A percentile compares a stretch with the other conserved stretches of the same genome.
Conservation (phyloP, 2,113 vertebrate genomes). For the Plestiodon gilberti region DNA sequence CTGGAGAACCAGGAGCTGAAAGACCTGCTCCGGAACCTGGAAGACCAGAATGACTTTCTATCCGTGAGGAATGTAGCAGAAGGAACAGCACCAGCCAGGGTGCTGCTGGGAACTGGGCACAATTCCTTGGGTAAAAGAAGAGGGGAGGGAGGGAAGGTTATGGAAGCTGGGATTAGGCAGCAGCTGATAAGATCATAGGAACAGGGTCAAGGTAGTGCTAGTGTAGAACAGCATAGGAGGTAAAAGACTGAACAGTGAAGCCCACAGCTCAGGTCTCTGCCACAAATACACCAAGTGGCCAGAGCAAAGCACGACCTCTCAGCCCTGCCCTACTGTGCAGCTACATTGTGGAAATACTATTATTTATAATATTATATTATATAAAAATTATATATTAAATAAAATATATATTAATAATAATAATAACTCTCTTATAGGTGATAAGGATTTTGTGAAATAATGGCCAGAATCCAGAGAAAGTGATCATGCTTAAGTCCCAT, state of each 20-base stretch:
- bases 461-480: not conserved
- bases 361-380: too few species aligned
- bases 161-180: not conserved
- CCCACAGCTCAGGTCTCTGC: not conserved
- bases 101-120: not conserved
- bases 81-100: not conserved
- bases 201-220: not conserved
- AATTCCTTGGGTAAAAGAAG: conserved; percentile 27
- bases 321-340: not conserved
- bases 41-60: conserved; percentile 59
- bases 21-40: conserved; percentile 40
- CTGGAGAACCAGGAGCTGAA: conserved; percentile 45
- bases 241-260: not conserved
- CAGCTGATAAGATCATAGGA: not conserved
- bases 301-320: not conserved
- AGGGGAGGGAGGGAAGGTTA: not conserved
- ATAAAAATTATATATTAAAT: too few species aligned
- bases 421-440: too few species aligned
- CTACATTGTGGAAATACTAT: too few species aligned
- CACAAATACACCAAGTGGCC: not conserved
- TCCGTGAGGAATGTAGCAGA: not conserved
- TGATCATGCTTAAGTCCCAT: too few species aligned
- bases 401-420: too few species aligned
- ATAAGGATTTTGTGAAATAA: too few species aligned
- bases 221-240: not conserved